Percentiles rank a stretch among this genome's conserved stretches.
phyloP scores from a whole-genome alignment of 2,888 invertebrate species.

The Aphidoletes aphidimyza region DNA sequence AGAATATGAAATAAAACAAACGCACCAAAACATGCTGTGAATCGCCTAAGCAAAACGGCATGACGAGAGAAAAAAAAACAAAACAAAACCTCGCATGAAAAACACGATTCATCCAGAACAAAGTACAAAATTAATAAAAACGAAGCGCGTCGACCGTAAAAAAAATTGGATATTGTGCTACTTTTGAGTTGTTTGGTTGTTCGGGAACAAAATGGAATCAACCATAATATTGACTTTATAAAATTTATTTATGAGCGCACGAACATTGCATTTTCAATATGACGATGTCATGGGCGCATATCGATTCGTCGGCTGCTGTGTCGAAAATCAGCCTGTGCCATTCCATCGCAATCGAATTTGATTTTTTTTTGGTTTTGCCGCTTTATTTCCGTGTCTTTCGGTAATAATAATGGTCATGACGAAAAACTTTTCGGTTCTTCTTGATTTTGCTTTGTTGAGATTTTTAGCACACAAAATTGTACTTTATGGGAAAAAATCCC shows the following conservation, averaged over 20 bases:
- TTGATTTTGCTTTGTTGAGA: neutral
- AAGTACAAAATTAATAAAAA: slow-evolving; percentile 31
- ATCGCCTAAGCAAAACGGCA: neutral
- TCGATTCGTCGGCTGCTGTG: neutral
- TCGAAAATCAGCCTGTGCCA: too few relatives aligned
- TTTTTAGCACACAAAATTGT: neutral
- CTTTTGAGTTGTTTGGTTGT: neutral
- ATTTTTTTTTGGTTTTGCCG: neutral
- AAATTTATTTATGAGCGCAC: slow-evolving; percentile 5
- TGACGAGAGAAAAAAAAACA: neutral
- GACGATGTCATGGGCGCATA: neutral
- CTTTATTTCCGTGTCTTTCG: neutral
- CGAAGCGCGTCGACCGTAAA: slow-evolving; percentile 47
- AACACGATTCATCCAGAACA: slow-evolving; percentile 29
- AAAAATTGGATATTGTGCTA: neutral
- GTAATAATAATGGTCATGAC: neutral
- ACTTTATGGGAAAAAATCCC: neutral
- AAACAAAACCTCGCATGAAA: neutral
- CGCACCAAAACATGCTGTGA: neutral
- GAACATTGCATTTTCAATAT: neutral
- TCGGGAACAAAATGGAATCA: neutral
- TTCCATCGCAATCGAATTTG: neutral
- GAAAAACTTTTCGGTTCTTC: neutral
- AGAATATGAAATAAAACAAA: slow-evolving; percentile 14
- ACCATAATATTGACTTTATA: slow-evolving; percentile 49